Conservation (phyloP, 2,888 invertebrate genomes). For the Sphaerophoria rueppellii region DNA sequence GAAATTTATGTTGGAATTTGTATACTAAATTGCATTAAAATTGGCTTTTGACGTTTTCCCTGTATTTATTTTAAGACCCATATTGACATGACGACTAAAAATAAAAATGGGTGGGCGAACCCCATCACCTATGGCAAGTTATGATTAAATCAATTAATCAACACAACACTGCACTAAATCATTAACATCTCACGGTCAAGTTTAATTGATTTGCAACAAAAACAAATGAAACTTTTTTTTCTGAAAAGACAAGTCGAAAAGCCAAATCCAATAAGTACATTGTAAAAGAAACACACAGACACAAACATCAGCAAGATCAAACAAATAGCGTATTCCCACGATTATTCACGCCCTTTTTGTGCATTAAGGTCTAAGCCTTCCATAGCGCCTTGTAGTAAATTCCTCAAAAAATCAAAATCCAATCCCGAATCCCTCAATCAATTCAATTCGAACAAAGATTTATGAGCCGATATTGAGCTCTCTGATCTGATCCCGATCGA, state of each 20-base stretch:
- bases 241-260: conserved; percentile 5
- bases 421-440: conserved; percentile 60
- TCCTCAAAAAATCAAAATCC: conserved; percentile 47
- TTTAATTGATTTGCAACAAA: conserved; percentile 69
- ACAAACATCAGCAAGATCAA: conserved; percentile 64
- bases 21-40: no score
- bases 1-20: no score
- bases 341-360: conserved; percentile 73
- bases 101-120: conserved; percentile 60
- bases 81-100: no score
- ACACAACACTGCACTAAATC: conserved; percentile 54
- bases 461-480: conserved; percentile 62
- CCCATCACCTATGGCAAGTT: conserved; percentile 58
- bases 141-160: conserved; percentile 69
- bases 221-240: conserved; percentile 17
- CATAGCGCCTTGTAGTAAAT: conserved; percentile 53
- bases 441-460: conserved; percentile 60
- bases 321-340: conserved; percentile 68
- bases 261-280: conserved; percentile 40
- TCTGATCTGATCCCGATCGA: conserved; percentile 28
- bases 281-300: conserved; percentile 18
- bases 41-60: no score
- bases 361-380: conserved; percentile 41
- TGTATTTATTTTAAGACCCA: no score
- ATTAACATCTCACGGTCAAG: conserved; percentile 37